Conservation (phyloP, 2,113 vertebrate species). For the Pachyramphus minor region DNA sequence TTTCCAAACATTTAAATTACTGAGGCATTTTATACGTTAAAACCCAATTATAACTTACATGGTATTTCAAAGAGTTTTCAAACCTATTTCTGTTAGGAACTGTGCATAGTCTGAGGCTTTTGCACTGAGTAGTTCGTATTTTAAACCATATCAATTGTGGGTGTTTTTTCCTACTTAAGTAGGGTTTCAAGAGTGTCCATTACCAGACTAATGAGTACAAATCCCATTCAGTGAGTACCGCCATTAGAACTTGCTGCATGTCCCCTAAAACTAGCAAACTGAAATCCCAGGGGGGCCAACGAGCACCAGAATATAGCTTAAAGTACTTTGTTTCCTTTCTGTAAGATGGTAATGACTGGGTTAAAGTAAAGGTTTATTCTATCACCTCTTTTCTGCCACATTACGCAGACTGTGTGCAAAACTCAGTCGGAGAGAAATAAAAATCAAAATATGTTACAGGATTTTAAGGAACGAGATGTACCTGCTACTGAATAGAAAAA, state of each 20-base stretch:
- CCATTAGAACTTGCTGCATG: not conserved
- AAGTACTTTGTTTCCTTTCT: not conserved
- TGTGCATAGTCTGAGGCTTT: not conserved
- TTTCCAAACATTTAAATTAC: conserved; percentile 69
- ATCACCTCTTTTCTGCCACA: not conserved
- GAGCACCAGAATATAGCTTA: not conserved
- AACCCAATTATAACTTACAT: conserved; percentile 55
- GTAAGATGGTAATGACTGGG: not conserved
- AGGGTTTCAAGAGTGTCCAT: not conserved
- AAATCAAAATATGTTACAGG: not conserved
- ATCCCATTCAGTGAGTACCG: not conserved
- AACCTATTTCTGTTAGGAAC: conserved; percentile 14
- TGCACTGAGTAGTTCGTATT: not conserved
- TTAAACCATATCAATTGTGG: not conserved
- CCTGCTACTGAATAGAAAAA: not conserved
- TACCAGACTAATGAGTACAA: not conserved
- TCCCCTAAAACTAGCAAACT: not conserved
- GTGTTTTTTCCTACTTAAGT: not conserved
- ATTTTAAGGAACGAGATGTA: not conserved
- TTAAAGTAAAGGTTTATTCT: not conserved
- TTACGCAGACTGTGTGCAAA: not conserved
- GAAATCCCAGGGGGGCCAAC: not conserved
- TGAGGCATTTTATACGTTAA: conserved; percentile 58
- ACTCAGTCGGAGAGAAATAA: not conserved
- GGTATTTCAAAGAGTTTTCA: conserved; percentile 39